phyloP scores from a whole-genome alignment of 2,797 vertebrate genomes.

The Eptatretus atami region DNA sequence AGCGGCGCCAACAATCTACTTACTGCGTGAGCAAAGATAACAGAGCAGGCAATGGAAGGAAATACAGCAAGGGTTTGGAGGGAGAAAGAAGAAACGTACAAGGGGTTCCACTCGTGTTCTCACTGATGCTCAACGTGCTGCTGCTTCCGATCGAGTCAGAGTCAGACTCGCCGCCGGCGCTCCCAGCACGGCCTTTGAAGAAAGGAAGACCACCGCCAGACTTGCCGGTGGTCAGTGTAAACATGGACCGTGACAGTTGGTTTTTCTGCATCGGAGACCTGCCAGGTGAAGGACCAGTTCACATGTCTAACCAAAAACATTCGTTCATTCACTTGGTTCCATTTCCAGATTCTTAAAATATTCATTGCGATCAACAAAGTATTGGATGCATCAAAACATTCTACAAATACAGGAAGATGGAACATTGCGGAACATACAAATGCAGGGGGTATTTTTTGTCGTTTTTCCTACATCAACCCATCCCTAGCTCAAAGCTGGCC shows the following conservation, averaged over 20 bases:
- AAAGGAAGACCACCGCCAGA: not conserved
- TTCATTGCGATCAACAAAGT: too few species aligned
- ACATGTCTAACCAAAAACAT: too few species aligned
- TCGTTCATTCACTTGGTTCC: too few species aligned
- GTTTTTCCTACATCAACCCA: too few species aligned
- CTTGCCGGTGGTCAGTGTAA: constrained; percentile 1
- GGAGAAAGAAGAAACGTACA: not conserved
- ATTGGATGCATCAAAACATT: too few species aligned
- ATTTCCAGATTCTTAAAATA: too few species aligned
- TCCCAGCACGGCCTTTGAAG: not conserved
- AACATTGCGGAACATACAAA: too few species aligned
- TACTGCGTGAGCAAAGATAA: constrained; percentile 11
- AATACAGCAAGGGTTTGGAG: too few species aligned
- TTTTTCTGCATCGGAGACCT: not conserved
- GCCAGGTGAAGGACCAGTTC: not conserved
- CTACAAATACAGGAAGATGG: too few species aligned
- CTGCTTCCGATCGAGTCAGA: not conserved
- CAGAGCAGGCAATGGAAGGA: constrained; percentile 11
- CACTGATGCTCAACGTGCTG: not conserved
- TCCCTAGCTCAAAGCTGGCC: too few species aligned
- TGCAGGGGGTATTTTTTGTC: too few species aligned
- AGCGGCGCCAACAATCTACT: constrained; percentile 13
- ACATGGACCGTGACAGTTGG: constrained; percentile 1
- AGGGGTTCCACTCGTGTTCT: not conserved
- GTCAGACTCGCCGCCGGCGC: not conserved